phyloP scores from a whole-genome alignment of 2,888 invertebrate species.

The Alloplasta piceator region DNA sequence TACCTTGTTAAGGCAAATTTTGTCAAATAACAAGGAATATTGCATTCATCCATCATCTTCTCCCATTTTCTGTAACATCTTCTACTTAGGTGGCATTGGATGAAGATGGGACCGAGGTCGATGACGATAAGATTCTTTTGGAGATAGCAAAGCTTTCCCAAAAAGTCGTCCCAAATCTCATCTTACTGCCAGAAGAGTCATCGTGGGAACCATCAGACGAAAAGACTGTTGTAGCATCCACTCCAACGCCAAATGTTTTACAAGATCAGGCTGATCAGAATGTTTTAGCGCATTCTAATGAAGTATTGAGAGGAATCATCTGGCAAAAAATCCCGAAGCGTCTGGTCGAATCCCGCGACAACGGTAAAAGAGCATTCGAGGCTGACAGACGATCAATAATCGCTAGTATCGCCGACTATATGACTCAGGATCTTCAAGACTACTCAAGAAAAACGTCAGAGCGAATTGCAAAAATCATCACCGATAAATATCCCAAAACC shows the following conservation, averaged over 20 bases:
- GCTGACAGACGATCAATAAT: constrained; percentile 45
- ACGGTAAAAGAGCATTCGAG: constrained; percentile 11
- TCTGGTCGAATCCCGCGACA: constrained; percentile 20
- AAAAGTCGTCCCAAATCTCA: constrained; percentile 23
- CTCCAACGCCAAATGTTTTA: not conserved
- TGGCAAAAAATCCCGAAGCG: constrained; percentile 41
- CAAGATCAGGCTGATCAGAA: not conserved
- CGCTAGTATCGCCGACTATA: constrained; percentile 43
- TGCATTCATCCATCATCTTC: too few species aligned
- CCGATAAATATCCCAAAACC: constrained; percentile 42
- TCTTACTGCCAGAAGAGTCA: constrained; percentile 29
- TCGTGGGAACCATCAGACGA: constrained; percentile 39
- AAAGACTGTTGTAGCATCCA: too few species aligned
- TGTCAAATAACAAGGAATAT: not conserved
- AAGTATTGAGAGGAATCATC: constrained; percentile 19
- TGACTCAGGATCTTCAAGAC: constrained; percentile 47
- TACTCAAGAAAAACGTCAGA: constrained; percentile 33
- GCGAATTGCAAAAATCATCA: constrained; percentile 33
- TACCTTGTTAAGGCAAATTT: not conserved
- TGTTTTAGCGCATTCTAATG: not conserved
- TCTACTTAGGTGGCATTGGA: constrained; percentile 48
- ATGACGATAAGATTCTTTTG: constrained; percentile 53
- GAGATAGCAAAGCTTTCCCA: constrained; percentile 35
- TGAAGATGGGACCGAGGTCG: constrained; percentile 49
- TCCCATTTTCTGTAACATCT: too few species aligned